phyloP scores from a whole-genome alignment of 2,113 vertebrate genomes.

The Laticauda laticaudata region DNA sequence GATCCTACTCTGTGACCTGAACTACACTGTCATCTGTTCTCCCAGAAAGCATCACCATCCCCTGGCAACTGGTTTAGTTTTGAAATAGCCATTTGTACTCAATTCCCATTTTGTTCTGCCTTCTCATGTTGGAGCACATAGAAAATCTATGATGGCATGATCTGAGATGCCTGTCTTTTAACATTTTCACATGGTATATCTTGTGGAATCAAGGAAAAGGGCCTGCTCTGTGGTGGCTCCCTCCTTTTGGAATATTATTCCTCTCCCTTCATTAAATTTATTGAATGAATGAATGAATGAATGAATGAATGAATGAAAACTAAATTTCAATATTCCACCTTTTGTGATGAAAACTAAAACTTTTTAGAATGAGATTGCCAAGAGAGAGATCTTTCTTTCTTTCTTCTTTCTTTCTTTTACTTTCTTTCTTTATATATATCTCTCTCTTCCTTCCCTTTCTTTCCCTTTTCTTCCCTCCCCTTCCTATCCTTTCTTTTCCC shows the following conservation, averaged over 20 bases:
- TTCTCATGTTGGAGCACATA: not conserved
- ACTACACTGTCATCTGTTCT: not conserved
- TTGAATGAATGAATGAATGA: not conserved
- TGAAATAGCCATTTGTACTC: not conserved
- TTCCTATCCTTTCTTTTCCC: not conserved
- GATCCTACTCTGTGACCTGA: not conserved
- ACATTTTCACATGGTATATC: not conserved
- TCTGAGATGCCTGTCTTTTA: not conserved
- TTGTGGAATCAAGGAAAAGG: not conserved
- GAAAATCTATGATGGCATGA: not conserved
- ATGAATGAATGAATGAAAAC: no score
- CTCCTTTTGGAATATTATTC: not conserved
- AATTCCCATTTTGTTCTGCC: not conserved
- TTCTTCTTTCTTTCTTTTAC: no score
- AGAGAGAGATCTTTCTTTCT: not conserved
- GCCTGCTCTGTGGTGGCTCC: not conserved
- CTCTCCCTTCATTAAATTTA: not conserved
- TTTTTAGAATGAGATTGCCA: not conserved
- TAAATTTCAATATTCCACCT: not conserved
- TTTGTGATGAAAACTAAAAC: not conserved
- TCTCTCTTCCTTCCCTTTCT: no score
- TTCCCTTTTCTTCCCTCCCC: no score
- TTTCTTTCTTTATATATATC: no score
- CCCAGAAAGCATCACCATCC: not conserved
- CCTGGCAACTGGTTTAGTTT: not conserved